Percentiles rank a stretch among this genome's conserved stretches.
Conservation (phyloP, 2,888 invertebrate species). For the Archips crataeganus region DNA sequence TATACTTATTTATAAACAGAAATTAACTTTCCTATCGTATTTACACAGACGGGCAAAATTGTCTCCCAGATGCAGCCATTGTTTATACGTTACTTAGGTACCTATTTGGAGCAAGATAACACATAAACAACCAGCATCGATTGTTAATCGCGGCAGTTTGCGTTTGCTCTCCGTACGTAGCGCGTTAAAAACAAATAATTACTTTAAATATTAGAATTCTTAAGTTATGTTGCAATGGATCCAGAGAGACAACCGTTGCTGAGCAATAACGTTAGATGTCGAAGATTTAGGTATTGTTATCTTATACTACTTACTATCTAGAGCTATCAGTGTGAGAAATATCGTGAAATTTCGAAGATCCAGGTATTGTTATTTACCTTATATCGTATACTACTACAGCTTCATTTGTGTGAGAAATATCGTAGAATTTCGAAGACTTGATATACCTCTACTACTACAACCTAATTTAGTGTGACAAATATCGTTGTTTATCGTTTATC, state of each 20-base stretch:
- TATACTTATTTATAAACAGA: no score
- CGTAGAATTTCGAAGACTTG: no score
- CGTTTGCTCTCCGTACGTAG: background rate
- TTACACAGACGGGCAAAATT: background rate
- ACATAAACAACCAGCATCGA: background rate
- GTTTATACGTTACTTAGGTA: background rate
- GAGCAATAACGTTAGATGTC: background rate
- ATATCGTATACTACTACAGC: no score
- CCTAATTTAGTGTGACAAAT: no score
- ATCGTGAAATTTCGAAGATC: no score
- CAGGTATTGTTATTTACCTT: no score
- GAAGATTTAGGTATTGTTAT: slow-evolving; percentile 1
- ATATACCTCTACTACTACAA: no score
- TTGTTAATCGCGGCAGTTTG: background rate
- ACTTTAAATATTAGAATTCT: background rate
- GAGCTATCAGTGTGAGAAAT: no score
- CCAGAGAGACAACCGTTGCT: slow-evolving; percentile 14
- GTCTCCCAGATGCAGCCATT: background rate
- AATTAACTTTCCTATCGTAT: no score
- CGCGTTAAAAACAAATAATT: background rate
- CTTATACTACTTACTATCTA: no score
- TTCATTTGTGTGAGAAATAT: no score
- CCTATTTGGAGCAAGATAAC: background rate
- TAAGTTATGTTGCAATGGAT: slow-evolving; percentile 8
- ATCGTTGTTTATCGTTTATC: no score